Conservation (phyloP, 2,888 invertebrate species). For the Drosophila rellima region DNA sequence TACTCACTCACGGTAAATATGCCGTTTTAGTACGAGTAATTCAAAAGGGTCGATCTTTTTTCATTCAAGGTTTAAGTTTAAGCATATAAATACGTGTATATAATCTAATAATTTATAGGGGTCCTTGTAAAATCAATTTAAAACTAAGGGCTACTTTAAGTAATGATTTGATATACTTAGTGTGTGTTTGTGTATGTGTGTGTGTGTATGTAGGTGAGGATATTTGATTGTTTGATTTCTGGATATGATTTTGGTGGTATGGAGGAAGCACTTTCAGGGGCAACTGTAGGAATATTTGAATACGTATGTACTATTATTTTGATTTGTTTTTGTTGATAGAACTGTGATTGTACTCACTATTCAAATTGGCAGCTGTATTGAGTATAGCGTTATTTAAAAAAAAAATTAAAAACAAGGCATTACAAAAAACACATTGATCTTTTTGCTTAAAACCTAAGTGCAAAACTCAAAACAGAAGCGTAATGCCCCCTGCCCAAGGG, state of each 20-base stretch:
- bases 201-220: constrained; percentile 8
- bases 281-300: constrained; percentile 65
- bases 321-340: constrained; percentile 37
- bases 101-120: constrained; percentile 55
- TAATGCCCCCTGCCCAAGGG: constrained; percentile 42
- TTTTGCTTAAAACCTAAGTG: constrained; percentile 52
- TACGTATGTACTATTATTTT: constrained; percentile 48
- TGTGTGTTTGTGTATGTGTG: constrained; percentile 21
- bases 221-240: constrained; percentile 34
- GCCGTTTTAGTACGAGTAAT: constrained; percentile 39
- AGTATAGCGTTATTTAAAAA: constrained; percentile 26
- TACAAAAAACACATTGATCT: constrained; percentile 36
- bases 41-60: constrained; percentile 47
- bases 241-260: constrained; percentile 58
- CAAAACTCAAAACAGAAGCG: constrained; percentile 47
- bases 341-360: constrained; percentile 22
- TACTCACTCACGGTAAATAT: constrained; percentile 29
- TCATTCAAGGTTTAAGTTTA: constrained; percentile 38
- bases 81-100: constrained; percentile 44
- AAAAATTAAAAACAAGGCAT: constrained; percentile 19
- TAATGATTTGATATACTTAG: constrained; percentile 66
- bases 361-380: constrained; percentile 59
- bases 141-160: constrained; percentile 76
- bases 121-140: constrained; percentile 62
- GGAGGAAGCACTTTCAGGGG: constrained; percentile 76